Percentiles rank a stretch among this genome's conserved stretches.
Evolutionary conservation across 2,113 vertebrate genomes (phyloP).

Genomic region (Circaetus gallicus): DNA sequence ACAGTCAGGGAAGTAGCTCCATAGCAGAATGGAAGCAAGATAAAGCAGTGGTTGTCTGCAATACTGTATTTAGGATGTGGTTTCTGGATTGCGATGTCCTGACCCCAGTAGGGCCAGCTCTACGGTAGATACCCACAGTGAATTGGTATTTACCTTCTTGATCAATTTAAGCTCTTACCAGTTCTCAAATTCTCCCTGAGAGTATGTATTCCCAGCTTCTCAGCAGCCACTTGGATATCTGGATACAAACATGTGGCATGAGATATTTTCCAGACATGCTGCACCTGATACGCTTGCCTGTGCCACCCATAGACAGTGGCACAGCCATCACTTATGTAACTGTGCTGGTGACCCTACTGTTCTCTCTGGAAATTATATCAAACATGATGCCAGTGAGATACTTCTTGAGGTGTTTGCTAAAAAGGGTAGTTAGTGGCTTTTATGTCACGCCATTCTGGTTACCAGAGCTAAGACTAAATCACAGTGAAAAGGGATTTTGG

Average conservation of each 20-base stretch:
- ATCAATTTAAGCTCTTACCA: not conserved
- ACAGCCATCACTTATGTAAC: not conserved
- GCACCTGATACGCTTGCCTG: not conserved
- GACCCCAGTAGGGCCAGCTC: not conserved
- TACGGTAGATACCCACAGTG: not conserved
- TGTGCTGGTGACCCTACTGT: not conserved
- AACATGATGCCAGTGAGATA: not conserved
- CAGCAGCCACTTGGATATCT: not conserved
- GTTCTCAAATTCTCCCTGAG: not conserved
- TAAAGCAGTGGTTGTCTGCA: not conserved
- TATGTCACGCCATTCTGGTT: not conserved
- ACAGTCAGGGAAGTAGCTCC: not conserved
- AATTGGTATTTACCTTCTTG: not conserved
- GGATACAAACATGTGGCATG: not conserved
- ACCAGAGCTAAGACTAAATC: not conserved
- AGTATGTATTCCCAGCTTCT: not conserved
- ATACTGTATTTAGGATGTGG: not conserved
- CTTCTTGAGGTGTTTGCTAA: not conserved
- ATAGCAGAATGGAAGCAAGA: not conserved
- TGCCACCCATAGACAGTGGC: not conserved
- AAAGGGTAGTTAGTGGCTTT: not conserved
- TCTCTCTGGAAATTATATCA: not conserved
- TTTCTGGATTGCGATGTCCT: rapidly evolving
- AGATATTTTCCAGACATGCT: not conserved
- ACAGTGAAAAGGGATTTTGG: not conserved